Evolutionary conservation across 1,140 invertebrate genomes (phyloP).

Genomic region (Caerostris extrusa): DNA sequence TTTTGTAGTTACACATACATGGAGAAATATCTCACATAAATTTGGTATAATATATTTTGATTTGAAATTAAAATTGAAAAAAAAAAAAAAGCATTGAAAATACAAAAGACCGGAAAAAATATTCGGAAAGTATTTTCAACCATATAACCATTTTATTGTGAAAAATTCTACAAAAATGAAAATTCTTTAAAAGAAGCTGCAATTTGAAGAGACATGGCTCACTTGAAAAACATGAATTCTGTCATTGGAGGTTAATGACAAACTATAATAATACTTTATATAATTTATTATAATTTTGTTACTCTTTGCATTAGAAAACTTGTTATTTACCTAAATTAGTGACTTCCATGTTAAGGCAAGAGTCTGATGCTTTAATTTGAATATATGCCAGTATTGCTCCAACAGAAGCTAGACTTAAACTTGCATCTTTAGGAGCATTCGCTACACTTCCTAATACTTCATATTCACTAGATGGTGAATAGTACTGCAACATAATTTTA

Average conservation of each 20-base stretch:
- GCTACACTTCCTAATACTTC: background rate
- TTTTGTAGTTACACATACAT: too few species aligned
- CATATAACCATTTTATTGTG: too few species aligned
- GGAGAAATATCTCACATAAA: too few species aligned
- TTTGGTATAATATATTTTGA: too few species aligned
- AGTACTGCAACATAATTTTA: slow-evolving; percentile 22
- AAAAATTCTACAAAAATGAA: too few species aligned
- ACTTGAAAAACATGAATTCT: background rate
- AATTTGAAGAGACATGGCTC: too few species aligned
- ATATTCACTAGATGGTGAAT: background rate
- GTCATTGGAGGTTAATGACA: background rate
- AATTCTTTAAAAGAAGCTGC: too few species aligned
- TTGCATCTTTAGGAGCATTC: background rate
- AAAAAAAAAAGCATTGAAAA: too few species aligned
- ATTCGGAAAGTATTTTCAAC: too few species aligned
- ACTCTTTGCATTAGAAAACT: background rate
- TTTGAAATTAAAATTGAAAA: too few species aligned
- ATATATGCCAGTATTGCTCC: slow-evolving; percentile 28
- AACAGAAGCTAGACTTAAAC: background rate
- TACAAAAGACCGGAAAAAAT: too few species aligned
- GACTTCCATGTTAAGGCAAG: background rate
- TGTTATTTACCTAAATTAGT: background rate
- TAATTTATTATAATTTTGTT: background rate
- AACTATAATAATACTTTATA: background rate
- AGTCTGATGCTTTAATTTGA: background rate